Evolutionary conservation across 2,113 vertebrate species (phyloP).

Genomic region (Sander lucioperca): DNA sequence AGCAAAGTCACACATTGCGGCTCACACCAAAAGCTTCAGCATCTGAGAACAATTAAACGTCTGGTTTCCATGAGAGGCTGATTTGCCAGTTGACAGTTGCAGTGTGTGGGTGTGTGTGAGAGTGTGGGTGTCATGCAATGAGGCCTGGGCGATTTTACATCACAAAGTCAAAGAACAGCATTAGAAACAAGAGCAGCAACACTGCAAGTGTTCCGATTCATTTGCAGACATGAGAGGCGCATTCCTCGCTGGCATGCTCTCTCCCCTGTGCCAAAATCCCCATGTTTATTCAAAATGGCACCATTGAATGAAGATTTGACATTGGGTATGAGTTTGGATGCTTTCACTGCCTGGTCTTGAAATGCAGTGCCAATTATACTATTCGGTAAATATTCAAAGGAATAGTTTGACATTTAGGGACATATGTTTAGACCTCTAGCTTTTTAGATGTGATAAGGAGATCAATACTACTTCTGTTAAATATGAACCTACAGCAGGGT

Average conservation of each 20-base stretch:
- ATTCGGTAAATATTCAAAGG: background rate
- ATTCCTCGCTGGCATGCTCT: slow-evolving; percentile 38
- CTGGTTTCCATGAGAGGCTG: slow-evolving; percentile 80
- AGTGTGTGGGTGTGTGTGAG: slow-evolving; percentile 11
- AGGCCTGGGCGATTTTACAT: slow-evolving; percentile 54
- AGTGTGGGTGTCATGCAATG: slow-evolving; percentile 39
- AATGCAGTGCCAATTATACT: background rate
- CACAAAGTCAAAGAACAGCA: slow-evolving; percentile 43
- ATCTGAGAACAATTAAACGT: slow-evolving; percentile 85
- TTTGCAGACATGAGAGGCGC: slow-evolving; percentile 24
- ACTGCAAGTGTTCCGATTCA: slow-evolving; percentile 30
- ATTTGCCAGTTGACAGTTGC: slow-evolving; percentile 78
- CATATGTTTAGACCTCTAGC: background rate
- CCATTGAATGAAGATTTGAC: slow-evolving; percentile 2
- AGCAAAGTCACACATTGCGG: slow-evolving; percentile 74
- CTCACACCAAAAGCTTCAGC: slow-evolving; percentile 72
- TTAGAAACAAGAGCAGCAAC: slow-evolving; percentile 49
- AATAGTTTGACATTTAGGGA: background rate
- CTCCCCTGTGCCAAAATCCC: slow-evolving; percentile 8
- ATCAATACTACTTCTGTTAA: background rate
- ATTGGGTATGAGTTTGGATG: background rate
- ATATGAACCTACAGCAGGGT: background rate
- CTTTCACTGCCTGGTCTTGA: background rate
- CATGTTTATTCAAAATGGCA: slow-evolving; percentile 24
- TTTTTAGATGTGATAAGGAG: background rate